These are phyloP conservation scores for Pantherophis vulpinus DNA, from an alignment of 2,797 vertebrate genomes.

Conservation along the genomic window DNA sequence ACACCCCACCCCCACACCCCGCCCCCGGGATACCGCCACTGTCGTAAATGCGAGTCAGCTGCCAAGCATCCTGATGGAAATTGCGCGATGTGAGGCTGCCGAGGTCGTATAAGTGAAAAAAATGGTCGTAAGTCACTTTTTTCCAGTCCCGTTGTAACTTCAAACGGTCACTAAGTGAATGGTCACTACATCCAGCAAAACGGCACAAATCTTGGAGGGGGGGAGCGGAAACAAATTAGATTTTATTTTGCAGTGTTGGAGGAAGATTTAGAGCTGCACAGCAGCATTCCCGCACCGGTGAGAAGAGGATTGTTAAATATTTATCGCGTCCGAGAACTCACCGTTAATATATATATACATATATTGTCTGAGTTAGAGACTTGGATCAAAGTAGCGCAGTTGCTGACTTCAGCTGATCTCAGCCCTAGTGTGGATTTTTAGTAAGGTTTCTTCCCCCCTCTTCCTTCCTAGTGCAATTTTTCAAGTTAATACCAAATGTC, in stretches of 20 bases:
- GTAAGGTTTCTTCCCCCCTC: constrained; percentile 10
- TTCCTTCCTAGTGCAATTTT: constrained; percentile 66
- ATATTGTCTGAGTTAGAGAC: constrained; percentile 22
- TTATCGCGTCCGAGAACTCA: constrained; percentile 26
- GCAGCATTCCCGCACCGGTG: constrained; percentile 23
- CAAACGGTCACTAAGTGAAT: no score
- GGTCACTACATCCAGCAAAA: not conserved
- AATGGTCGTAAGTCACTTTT: no score
- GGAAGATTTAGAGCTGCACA: constrained; percentile 37
- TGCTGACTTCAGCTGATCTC: constrained; percentile 63
- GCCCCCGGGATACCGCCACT: no score
- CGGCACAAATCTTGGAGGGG: not conserved
- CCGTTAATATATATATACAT: constrained; percentile 10
- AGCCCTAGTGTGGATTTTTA: constrained; percentile 36
- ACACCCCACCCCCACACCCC: no score
- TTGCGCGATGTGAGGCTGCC: no score
- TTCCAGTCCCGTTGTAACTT: no score
- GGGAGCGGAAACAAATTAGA: constrained; percentile 31
- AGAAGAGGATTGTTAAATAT: constrained; percentile 44
- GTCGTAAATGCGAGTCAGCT: no score
- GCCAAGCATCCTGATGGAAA: no score
- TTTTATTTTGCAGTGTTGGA: constrained; percentile 12
- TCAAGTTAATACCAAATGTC: constrained; percentile 68
- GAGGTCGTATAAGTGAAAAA: no score
- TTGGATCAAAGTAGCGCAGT: constrained; percentile 33